Conservation (phyloP, 2,888 invertebrate species). For the Strigamia maritima region DNA sequence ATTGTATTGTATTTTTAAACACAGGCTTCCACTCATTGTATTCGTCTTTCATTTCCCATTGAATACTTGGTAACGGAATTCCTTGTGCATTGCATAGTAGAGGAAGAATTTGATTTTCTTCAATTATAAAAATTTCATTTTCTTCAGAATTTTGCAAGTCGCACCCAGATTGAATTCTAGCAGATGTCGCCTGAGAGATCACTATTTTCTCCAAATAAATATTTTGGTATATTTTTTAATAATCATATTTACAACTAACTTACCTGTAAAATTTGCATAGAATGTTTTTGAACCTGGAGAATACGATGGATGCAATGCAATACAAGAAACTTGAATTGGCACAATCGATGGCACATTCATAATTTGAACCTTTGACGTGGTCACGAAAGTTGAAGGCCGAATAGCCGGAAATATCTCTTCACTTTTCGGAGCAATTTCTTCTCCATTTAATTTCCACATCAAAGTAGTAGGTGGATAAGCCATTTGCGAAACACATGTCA, state of each 20-base stretch:
- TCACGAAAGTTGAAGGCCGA: neutral
- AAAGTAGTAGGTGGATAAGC: conserved; percentile 1
- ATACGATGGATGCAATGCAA: neutral
- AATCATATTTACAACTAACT: neutral
- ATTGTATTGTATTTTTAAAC: neutral
- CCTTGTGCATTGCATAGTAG: neutral
- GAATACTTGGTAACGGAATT: neutral
- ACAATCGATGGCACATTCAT: neutral
- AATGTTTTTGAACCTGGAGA: neutral
- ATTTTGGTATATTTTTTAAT: neutral
- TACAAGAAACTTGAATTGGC: neutral
- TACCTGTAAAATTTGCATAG: neutral
- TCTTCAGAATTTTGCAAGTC: neutral
- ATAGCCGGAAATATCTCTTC: neutral
- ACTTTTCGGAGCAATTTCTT: neutral
- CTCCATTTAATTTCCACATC: neutral
- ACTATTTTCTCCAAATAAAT: neutral
- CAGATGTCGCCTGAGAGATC: neutral
- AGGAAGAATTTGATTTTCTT: conserved; percentile 11
- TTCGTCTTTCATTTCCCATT: conserved; percentile 22
- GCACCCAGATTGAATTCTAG: neutral
- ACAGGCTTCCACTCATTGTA: conserved; percentile 2
- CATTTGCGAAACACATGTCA: conserved; percentile 19
- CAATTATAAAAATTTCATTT: conserved; percentile 3
- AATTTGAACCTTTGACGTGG: neutral